These are phyloP conservation scores for Nicator chloris DNA, from an alignment of 2,113 vertebrate species.

Conservation along the genomic window DNA sequence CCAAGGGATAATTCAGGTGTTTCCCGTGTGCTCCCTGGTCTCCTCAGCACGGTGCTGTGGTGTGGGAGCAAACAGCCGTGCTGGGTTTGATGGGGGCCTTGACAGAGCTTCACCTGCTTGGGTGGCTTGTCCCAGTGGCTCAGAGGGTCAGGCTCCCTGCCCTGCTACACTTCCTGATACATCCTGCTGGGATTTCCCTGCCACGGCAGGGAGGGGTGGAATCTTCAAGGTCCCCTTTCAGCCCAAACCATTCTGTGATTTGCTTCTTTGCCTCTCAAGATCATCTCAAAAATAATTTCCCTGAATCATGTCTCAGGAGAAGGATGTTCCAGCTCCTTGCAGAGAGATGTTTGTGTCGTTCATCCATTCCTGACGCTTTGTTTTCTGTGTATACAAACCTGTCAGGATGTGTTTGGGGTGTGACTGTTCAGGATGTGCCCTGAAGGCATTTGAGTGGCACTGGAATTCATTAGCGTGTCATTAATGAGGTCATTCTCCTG, in stretches of 20 bases:
- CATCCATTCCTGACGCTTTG: fast-evolving
- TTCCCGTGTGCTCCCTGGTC: fast-evolving
- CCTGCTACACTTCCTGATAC: neutral
- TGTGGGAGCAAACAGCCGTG: fast-evolving
- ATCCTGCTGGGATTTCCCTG: neutral
- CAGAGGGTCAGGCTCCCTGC: neutral
- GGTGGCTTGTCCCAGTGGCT: neutral
- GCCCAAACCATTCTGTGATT: neutral
- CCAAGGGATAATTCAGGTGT: fast-evolving
- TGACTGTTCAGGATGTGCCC: neutral
- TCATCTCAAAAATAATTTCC: neutral
- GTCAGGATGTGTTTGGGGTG: neutral
- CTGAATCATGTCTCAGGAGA: neutral
- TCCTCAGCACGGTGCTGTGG: fast-evolving
- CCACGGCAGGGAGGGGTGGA: fast-evolving
- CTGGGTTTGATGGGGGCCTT: neutral
- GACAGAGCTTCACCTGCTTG: fast-evolving
- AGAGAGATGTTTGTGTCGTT: neutral
- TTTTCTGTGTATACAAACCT: fast-evolving
- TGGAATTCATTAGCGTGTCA: neutral
- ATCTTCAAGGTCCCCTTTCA: neutral
- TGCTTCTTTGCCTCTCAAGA: neutral
- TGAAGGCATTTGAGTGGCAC: fast-evolving
- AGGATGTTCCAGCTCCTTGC: neutral
- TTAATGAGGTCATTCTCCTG: neutral